Percentiles rank a stretch among this genome's conserved stretches.
Evolutionary conservation across 1,140 invertebrate genomes (phyloP).

Genomic region (Homalodisca vitripennis): DNA sequence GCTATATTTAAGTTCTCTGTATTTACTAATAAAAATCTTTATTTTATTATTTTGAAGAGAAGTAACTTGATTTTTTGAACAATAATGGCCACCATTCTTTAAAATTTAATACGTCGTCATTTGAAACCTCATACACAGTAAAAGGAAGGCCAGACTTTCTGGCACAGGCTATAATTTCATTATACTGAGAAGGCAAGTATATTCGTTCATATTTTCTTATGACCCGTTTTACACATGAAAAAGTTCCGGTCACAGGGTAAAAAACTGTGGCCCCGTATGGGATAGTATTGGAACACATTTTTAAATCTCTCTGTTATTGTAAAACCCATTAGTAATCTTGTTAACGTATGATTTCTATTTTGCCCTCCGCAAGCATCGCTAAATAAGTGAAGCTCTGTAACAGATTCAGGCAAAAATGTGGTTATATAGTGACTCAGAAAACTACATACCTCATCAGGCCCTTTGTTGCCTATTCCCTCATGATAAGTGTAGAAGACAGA

Average conservation of each 20-base stretch:
- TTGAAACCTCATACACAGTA: neutral
- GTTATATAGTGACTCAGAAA: conserved; percentile 37
- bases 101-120: neutral
- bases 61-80: neutral
- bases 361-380: conserved; percentile 32
- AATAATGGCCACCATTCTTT: neutral
- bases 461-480: conserved; percentile 40
- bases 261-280: conserved; percentile 36
- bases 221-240: conserved; percentile 27
- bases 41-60: neutral
- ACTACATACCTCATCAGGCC: conserved; percentile 39
- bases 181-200: conserved; percentile 3
- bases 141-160: neutral
- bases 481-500: conserved; percentile 40
- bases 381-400: conserved; percentile 28
- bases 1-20: neutral
- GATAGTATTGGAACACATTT: conserved; percentile 33
- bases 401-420: neutral
- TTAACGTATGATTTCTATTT: conserved; percentile 37
- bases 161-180: neutral
- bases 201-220: conserved; percentile 29
- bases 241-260: conserved; percentile 31
- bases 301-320: conserved; percentile 32
- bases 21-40: neutral
- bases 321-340: conserved; percentile 32